Evolutionary conservation across 2,888 invertebrate genomes (phyloP).

Genomic region (Mimachlamys varia): DNA sequence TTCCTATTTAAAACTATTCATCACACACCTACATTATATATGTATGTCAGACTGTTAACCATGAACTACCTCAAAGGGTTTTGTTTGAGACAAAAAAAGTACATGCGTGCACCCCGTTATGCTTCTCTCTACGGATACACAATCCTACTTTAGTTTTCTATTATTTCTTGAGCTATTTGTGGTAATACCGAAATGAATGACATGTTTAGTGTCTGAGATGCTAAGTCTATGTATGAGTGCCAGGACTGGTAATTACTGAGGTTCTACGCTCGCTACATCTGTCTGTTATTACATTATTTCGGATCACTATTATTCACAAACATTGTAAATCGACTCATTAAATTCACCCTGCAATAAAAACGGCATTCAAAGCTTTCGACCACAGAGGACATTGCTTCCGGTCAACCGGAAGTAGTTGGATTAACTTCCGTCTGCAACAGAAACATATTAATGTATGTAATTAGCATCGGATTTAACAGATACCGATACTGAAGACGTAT

Average conservation of each 20-base stretch:
- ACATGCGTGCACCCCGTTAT: too few species aligned
- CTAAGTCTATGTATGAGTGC: neutral
- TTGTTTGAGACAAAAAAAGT: too few species aligned
- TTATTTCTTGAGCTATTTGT: neutral
- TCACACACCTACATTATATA: too few species aligned
- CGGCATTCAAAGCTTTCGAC: slow-evolving; percentile 31
- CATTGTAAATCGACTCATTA: slow-evolving; percentile 34
- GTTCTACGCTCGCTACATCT: neutral
- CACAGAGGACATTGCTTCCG: slow-evolving; percentile 29
- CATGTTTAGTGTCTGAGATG: neutral
- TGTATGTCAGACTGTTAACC: too few species aligned
- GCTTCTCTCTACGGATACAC: too few species aligned
- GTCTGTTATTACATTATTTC: neutral
- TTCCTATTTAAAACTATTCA: too few species aligned
- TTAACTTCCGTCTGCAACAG: slow-evolving; percentile 33
- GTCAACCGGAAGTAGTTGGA: slow-evolving; percentile 36
- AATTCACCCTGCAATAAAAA: neutral
- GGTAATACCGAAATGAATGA: neutral
- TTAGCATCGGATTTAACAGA: slow-evolving; percentile 31
- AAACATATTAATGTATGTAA: slow-evolving; percentile 18
- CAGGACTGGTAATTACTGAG: neutral
- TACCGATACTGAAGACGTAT: neutral
- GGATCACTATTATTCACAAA: slow-evolving; percentile 20
- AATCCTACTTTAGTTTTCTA: neutral
- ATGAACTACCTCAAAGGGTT: too few species aligned